A percentile compares a stretch with the other conserved stretches of the same genome.
phyloP scores from a whole-genome alignment of 2,888 invertebrate species.

The Hyalella azteca region DNA sequence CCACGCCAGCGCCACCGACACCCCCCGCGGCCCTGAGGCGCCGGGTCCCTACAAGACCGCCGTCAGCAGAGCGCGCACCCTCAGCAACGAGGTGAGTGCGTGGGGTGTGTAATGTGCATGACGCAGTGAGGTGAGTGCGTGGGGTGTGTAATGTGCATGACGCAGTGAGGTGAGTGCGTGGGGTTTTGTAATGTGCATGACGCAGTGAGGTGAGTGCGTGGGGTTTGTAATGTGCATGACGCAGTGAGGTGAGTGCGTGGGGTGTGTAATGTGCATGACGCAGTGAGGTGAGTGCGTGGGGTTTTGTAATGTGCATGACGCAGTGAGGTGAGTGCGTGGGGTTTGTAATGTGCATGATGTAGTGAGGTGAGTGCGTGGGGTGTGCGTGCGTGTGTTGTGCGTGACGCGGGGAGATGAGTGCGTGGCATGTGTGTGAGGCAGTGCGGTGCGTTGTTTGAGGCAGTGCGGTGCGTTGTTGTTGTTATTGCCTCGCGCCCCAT shows the following conservation, averaged over 20 bases:
- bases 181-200: background rate
- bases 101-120: background rate
- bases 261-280: too few relatives aligned
- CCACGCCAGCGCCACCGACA: constrained; percentile 47
- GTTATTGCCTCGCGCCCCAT: background rate
- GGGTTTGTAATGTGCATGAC: background rate
- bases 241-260: too few relatives aligned
- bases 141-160: too few relatives aligned
- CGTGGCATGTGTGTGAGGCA: constrained; percentile 60
- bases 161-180: too few relatives aligned
- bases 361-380: too few relatives aligned
- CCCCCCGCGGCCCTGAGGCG: constrained; percentile 59
- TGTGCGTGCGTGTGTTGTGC: too few relatives aligned
- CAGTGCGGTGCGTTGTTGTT: background rate
- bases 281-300: too few relatives aligned
- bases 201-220: constrained; percentile 64
- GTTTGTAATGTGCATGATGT: background rate
- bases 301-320: constrained; percentile 57
- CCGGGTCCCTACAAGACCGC: constrained; percentile 46
- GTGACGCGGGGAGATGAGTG: too few relatives aligned
- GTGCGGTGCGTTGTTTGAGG: constrained; percentile 62
- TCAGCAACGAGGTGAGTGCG: constrained; percentile 65
- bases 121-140: too few relatives aligned
- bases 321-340: constrained; percentile 63
- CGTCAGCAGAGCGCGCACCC: constrained; percentile 50